These are phyloP conservation scores for Hypocryptadius cinnamomeus DNA, from an alignment of 2,113 vertebrate genomes.

Conservation along the genomic window DNA sequence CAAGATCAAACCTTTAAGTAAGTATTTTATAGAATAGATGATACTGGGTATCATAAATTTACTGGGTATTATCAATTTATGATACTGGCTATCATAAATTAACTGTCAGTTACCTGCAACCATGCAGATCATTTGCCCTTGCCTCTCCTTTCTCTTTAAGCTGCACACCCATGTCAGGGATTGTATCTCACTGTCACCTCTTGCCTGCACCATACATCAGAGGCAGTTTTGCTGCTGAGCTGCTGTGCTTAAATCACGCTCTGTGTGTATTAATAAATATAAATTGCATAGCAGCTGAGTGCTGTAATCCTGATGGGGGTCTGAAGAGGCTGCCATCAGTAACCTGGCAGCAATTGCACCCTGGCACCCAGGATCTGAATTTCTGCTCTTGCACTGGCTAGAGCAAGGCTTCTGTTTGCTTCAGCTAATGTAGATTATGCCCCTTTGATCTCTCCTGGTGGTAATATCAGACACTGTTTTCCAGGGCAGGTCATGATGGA, in stretches of 20 bases:
- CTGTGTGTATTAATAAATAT: neutral
- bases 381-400: neutral
- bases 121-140: neutral
- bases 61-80: too few relatives aligned
- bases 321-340: neutral
- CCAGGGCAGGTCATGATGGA: neutral
- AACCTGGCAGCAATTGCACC: neutral
- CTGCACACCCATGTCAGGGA: neutral
- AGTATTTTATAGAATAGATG: neutral
- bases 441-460: neutral
- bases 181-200: neutral
- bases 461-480: neutral
- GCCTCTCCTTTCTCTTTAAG: neutral
- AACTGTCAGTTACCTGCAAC: neutral
- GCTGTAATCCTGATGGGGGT: neutral
- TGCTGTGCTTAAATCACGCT: neutral
- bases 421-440: neutral
- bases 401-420: neutral
- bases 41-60: neutral
- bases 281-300: neutral
- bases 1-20: neutral
- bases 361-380: neutral
- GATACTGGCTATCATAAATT: neutral
- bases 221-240: neutral
- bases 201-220: neutral